Base-by-base conservation (phyloP, 1,140 invertebrate genomes). In the Pseudomyrmex dendroicus region DNA sequence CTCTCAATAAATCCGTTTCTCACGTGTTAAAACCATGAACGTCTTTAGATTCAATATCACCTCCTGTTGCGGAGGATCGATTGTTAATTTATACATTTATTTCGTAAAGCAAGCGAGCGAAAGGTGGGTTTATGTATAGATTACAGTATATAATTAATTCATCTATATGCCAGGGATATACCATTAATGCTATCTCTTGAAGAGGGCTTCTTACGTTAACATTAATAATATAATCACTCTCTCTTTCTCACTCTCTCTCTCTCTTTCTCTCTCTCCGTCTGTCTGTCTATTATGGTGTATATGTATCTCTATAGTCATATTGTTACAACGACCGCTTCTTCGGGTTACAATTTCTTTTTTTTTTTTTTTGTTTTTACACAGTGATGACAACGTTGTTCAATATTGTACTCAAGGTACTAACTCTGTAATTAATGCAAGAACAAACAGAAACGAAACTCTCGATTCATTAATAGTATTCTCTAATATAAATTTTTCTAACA, bases 21-120 rank as follows among this genome's bases (percentile, higher is more conserved):
- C 50, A 76, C 67, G 67, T 46, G 48, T 83, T 85, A 73, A 82
- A 66, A 82, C 82, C 68, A 84, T 68, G 17, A 80, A 85, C 86
- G 74, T 89, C 61, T 84, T 91, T 89, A 89, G 88, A 80, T 82
- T 89, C 35, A 35, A 87, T 86, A 73, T 89, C 54, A 86, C 78
- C 64, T 90, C 62, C 44, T 76, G 76, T n/a, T 85, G 15, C 85
- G 86, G 87, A 87, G 85, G 80, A 87, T 90, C 89, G 85, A 91
- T 91, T 25, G 68, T 86, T 62, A 84, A 87, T 86, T 87, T 87
- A 91, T 91, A 92, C 90, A 91, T 91, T 90, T 88, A 91, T 91
- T 92, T 90, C 85, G 89, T 91, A 85, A 93, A 93, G 91, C 92
- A 93, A 93, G 92, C 92, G 88, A 91, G 86, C 89, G 90, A 86